Base-by-base conservation (phyloP, 2,888 invertebrate species). In the Pomacea canaliculata region DNA sequence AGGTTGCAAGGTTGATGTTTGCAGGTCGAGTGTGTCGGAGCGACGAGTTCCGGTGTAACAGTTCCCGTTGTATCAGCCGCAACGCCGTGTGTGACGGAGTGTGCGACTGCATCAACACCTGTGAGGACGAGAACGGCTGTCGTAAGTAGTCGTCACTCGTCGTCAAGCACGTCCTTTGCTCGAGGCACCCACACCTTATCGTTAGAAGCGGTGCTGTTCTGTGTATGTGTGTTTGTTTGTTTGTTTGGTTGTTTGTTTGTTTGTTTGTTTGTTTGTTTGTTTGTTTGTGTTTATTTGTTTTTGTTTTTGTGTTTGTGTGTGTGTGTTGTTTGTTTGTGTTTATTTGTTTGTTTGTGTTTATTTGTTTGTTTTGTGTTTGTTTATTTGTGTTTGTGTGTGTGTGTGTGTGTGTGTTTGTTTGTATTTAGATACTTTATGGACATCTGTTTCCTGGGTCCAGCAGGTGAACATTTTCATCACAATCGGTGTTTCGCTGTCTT, bases 61-160 rank as follows among this genome's bases (percentile, higher is more conserved):
- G 91, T 78, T 89, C 90, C 0, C 88, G 91, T 16, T 92, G 92
- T 81, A 90, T 92, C 37, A 79, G 87, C 48, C 76, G 83, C 49
- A 90, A 91, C 8, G 91, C 91, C 79, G 86, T 90, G 2, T 92
- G 92, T 82, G 92, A 92, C 80, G 90, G 91, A 0, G 87, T 89
- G 37, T 92, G 92, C 80, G 92, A 92, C 85, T 92, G 92, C 80
- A 86, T 85, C 9, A 80, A 80, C 60, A 83, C 83, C 18, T 92
- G 92, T 80, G 91, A 91, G 13, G 92, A 92, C 79, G 92, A 92
- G 82, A 75, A 82, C 1, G 79, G 88, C 67, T 91, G 91, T 80
- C 83, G 88, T 88, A 84, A 76, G 85, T 80, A 9, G 12, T 63
- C 2, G 2, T 12, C 27, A n/a, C 63, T 12, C 27, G 2, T 63